Base-by-base conservation (phyloP, 2,113 vertebrate genomes). In the Gorilla gorilla region DNA sequence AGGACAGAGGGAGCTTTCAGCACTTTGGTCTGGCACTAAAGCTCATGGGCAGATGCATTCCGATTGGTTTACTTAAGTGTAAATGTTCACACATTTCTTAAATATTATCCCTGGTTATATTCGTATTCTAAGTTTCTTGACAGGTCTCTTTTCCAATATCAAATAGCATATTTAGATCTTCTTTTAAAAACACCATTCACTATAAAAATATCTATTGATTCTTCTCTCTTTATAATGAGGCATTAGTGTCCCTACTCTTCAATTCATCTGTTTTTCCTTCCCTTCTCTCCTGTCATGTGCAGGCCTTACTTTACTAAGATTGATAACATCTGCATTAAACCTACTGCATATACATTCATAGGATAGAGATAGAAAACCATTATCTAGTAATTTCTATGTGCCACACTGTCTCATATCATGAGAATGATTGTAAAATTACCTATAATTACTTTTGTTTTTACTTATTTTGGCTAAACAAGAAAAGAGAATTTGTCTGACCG, bases 351-450 rank as follows among this genome's bases (percentile, higher is more conserved):
- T 64, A 20, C 17, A 78, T 50, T 27, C 61, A 72, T 64, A n/a
- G 35, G 45, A 27, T 81, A 38, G 6, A 64, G 81, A 32, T 55
- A 66, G n/a, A 43, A 82, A 92, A 78, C 11, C 12, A 40, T 80
- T 73, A 43, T 73, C 17, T 85, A 10, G 5, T 43, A 43, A 85
- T 93, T 90, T 93, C 11, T 48, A 32, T 22, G 40, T 89, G 22
- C 13, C 40, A 80, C 4, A 38, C 23, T 45, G 38, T 92, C 30
- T 82, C 66, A 23, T n/a, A 85, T 73, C 32, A 88, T 0, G 2
- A 40, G 35, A 93, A 70, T 78, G 43, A 93, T 23, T 89, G 11
- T 38, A 89, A 88, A 93, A 94, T 23, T 72, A 43, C 32, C 8
- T 92, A 16, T 45, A 59, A 23, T 32, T 90, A 72, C 5, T 38